Percentiles rank a stretch among this genome's conserved stretches.
Evolutionary conservation across 1,140 invertebrate species (phyloP).

Genomic region (Trinorchestia longiramus): DNA sequence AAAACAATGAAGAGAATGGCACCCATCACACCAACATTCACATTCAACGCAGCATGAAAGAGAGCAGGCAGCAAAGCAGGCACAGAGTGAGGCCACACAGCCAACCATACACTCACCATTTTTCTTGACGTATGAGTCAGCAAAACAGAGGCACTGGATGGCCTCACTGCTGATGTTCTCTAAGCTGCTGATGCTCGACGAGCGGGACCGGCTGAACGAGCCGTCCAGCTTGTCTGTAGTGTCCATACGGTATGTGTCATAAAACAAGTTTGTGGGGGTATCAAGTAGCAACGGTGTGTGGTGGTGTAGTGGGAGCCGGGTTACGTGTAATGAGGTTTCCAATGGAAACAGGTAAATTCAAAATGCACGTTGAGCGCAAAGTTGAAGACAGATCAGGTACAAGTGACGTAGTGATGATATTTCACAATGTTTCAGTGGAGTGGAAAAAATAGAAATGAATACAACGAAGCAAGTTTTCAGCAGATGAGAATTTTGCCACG

Average conservation of each 20-base stretch:
- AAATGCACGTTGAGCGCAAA: neutral
- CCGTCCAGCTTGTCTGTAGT: slow-evolving; percentile 92
- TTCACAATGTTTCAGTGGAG: neutral
- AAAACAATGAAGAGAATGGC: too few species aligned
- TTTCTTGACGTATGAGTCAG: slow-evolving; percentile 94
- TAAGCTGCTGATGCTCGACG: slow-evolving; percentile 96
- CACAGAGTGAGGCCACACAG: neutral
- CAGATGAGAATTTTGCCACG: neutral
- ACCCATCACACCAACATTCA: too few species aligned
- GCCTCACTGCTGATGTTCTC: slow-evolving; percentile 96
- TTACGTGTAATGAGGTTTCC: neutral
- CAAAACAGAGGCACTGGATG: slow-evolving; percentile 94
- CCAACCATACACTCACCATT: slow-evolving; percentile 77
- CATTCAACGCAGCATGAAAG: too few species aligned
- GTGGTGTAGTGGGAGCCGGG: neutral
- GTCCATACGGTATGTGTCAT: too few species aligned
- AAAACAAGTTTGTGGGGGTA: neutral
- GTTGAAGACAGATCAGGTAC: neutral
- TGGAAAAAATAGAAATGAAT: neutral
- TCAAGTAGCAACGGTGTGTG: neutral
- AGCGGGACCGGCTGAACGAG: slow-evolving; percentile 93
- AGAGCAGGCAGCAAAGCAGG: neutral
- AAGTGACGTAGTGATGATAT: neutral
- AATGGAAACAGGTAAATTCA: neutral
- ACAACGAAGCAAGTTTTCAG: neutral